These are phyloP conservation scores for Ypsolopha sequella DNA, from an alignment of 2,888 invertebrate genomes.

Conservation along the genomic window DNA sequence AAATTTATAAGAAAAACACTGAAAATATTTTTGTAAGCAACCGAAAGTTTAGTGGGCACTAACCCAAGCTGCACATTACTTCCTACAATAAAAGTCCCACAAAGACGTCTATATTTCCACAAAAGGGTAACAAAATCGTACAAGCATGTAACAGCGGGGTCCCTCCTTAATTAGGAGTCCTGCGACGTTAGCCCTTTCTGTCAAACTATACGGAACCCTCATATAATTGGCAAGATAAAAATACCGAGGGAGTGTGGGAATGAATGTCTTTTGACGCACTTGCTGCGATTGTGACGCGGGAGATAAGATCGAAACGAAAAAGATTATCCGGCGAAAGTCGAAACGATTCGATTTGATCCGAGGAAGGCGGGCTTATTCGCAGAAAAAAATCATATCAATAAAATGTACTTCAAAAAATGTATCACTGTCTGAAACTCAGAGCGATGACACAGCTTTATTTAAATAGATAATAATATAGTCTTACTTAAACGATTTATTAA, in stretches of 20 bases:
- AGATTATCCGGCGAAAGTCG: conserved; percentile 3
- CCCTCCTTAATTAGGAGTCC: conserved; percentile 62
- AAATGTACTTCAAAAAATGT: no score
- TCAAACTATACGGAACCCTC: conserved; percentile 39
- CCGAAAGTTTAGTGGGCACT: no score
- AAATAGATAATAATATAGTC: no score
- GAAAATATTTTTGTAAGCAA: no score
- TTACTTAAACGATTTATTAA: no score
- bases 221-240: conserved; percentile 66
- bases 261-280: conserved; percentile 30
- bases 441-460: no score
- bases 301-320: conserved; percentile 2
- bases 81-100: not conserved
- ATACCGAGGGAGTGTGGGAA: conserved; percentile 60
- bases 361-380: no score
- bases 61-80: no score
- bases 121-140: conserved; percentile 1
- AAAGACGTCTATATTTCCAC: not conserved
- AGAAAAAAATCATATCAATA: no score
- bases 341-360: conserved; percentile 5
- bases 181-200: conserved; percentile 56
- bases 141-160: conserved; percentile 38
- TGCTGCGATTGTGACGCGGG: conserved; percentile 18
- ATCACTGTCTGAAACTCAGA: no score
- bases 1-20: no score